A percentile compares a stretch with the other conserved stretches of the same genome.
These are phyloP conservation scores for Pristiophorus japonicus DNA, from an alignment of 2,113 vertebrate genomes.

Conservation along the genomic window DNA sequence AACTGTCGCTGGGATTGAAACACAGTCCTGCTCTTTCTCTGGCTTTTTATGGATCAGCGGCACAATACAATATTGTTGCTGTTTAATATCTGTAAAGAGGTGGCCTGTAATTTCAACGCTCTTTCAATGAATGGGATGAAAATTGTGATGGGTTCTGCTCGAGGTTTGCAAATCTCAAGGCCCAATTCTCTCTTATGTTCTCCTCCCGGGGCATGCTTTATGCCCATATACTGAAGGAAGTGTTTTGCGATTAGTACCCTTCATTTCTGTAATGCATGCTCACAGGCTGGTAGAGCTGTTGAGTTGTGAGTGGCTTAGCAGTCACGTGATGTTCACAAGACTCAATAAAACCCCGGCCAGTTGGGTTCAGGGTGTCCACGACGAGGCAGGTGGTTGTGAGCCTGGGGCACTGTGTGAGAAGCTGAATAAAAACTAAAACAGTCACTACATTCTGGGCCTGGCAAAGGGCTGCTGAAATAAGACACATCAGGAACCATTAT, in stretches of 20 bases:
- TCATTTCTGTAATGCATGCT: too few relatives aligned
- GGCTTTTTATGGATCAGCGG: background rate
- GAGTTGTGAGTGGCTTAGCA: too few relatives aligned
- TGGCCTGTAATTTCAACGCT: background rate
- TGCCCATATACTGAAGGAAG: too few relatives aligned
- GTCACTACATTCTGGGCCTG: background rate
- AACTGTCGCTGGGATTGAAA: background rate
- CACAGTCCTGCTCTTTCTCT: background rate
- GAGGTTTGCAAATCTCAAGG: background rate
- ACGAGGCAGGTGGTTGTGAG: too few relatives aligned
- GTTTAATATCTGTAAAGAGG: background rate
- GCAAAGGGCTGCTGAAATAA: background rate
- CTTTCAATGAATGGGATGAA: background rate
- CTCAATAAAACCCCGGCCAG: too few relatives aligned
- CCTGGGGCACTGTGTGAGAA: background rate
- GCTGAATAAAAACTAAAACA: background rate
- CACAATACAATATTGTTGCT: background rate
- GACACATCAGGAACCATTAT: constrained; percentile 28
- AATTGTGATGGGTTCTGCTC: background rate
- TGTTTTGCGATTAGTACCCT: too few relatives aligned
- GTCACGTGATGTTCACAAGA: too few relatives aligned
- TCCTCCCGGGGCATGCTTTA: too few relatives aligned
- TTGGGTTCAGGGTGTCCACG: too few relatives aligned
- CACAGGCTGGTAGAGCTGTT: too few relatives aligned
- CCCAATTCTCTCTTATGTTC: background rate